Evolutionary conservation across 2,113 vertebrate genomes (phyloP).

Genomic region (Illadopsis cleaveri): DNA sequence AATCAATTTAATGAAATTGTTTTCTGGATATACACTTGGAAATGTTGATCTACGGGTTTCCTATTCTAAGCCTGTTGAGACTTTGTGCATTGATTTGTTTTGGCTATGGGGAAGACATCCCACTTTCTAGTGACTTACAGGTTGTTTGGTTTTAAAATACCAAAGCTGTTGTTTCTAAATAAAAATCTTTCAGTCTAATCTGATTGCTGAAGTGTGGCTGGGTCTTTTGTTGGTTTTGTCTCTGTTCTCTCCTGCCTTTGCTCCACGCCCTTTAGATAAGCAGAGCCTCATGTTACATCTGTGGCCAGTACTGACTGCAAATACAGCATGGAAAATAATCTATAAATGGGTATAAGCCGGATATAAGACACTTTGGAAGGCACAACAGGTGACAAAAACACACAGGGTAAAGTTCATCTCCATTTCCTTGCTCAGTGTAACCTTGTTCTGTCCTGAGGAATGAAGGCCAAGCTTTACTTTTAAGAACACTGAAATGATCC

Average conservation of each 20-base stretch:
- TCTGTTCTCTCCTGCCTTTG: neutral
- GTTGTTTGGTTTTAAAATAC: conserved; percentile 76
- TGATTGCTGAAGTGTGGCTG: neutral
- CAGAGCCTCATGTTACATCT: neutral
- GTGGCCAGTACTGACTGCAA: neutral
- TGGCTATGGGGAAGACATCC: conserved; percentile 2
- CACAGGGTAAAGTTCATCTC: neutral
- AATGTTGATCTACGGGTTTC: neutral
- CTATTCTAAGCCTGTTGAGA: neutral
- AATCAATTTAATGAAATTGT: neutral
- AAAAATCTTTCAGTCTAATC: conserved; percentile 70
- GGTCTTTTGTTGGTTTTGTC: neutral
- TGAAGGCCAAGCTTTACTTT: neutral
- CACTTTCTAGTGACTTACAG: conserved; percentile 67
- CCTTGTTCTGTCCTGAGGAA: neutral
- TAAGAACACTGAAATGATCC: neutral
- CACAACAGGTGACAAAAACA: neutral
- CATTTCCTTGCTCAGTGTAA: neutral
- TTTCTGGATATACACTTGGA: neutral
- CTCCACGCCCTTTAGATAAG: neutral
- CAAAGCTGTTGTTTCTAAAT: conserved; percentile 82
- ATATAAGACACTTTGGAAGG: neutral
- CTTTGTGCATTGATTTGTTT: conserved; percentile 52
- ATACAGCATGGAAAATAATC: neutral
- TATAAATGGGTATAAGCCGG: neutral